Percentiles rank a stretch among this genome's conserved stretches.
These are phyloP conservation scores for Rhopalosiphum padi DNA, from an alignment of 1,140 invertebrate species.

Conservation along the genomic window DNA sequence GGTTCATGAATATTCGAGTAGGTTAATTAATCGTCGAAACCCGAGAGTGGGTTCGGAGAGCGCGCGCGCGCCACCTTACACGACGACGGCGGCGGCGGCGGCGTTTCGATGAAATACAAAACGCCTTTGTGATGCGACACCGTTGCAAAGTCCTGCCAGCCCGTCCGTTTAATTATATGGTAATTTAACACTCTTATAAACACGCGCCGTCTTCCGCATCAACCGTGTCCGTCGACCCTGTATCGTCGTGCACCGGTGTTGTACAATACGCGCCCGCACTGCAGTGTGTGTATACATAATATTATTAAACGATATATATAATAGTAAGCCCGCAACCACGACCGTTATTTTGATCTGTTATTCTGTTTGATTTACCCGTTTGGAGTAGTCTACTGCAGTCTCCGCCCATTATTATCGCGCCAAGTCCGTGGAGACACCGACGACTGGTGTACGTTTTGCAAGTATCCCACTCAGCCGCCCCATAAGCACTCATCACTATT, in stretches of 20 bases:
- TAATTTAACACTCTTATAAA: constrained; percentile 47
- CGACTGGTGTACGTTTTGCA: background rate
- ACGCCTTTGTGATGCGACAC: constrained; percentile 38
- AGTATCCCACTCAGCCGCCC: too few species aligned
- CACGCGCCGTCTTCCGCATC: background rate
- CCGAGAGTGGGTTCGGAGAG: constrained; percentile 9
- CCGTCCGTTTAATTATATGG: constrained; percentile 49
- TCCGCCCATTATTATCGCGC: background rate
- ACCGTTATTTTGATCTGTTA: constrained; percentile 10
- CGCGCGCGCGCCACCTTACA: background rate
- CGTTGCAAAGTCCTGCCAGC: background rate
- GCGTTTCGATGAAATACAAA: constrained; percentile 27
- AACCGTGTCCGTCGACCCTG: background rate
- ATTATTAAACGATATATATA: too few species aligned
- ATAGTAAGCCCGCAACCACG: background rate
- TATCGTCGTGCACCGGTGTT: background rate
- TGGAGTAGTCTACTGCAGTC: background rate
- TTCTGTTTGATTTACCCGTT: constrained; percentile 18
- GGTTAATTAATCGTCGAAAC: constrained; percentile 31
- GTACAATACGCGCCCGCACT: background rate
- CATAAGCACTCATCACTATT: too few species aligned
- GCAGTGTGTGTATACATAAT: too few species aligned
- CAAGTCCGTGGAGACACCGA: background rate
- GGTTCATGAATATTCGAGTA: constrained; percentile 28
- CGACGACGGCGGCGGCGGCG: background rate